A percentile compares a stretch with the other conserved stretches of the same genome.
These are phyloP conservation scores for Acrocephalus scirpaceus DNA, from an alignment of 2,797 vertebrate genomes.

Conservation along the genomic window DNA sequence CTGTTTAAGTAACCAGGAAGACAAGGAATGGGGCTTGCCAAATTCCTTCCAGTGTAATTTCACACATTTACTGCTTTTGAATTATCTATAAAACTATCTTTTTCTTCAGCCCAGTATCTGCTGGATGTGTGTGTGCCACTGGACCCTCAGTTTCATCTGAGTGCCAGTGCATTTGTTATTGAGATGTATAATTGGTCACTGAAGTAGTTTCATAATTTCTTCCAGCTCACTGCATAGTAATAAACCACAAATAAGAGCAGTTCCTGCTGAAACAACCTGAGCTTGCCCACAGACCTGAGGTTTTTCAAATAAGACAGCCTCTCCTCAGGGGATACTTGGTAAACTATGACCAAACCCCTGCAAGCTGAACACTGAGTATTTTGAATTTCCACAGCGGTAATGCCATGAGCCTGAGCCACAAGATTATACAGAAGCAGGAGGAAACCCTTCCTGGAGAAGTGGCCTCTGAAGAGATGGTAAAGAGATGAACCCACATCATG, in stretches of 20 bases:
- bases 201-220: slow-evolving; percentile 4
- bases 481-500: not conserved
- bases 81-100: not conserved
- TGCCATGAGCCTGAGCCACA: not conserved
- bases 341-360: slow-evolving; percentile 1
- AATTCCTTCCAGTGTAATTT: not conserved
- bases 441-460: slow-evolving; percentile 19
- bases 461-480: not conserved
- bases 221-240: slow-evolving; percentile 26
- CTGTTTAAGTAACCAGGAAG: not conserved
- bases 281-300: slow-evolving; percentile 22
- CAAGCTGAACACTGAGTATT: not conserved
- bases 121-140: not conserved
- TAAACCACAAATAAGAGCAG: slow-evolving; percentile 42
- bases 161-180: not conserved
- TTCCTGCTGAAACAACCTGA: slow-evolving; percentile 31
- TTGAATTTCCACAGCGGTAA: not conserved
- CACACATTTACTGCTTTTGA: not conserved
- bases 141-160: not conserved
- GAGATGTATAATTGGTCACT: not conserved
- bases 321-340: slow-evolving; percentile 2
- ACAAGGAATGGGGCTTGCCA: not conserved
- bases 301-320: slow-evolving; percentile 31
- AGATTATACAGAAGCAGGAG: not conserved
- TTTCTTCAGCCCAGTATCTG: not conserved